Percentiles rank a stretch among this genome's conserved stretches.
phyloP scores from a whole-genome alignment of 35 echinoderm and acorn worm species.

The Acanthaster planci region DNA sequence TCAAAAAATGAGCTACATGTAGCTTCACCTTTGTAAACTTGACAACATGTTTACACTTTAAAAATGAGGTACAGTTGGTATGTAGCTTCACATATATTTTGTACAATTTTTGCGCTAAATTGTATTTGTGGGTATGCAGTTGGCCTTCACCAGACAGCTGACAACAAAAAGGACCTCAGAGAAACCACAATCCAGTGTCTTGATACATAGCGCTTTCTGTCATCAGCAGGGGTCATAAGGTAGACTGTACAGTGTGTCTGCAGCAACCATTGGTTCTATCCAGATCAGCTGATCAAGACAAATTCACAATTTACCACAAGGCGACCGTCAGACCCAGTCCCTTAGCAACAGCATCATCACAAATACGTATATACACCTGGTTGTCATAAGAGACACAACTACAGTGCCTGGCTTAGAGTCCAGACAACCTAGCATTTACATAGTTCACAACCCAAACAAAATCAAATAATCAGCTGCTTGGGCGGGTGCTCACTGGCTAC shows the following conservation, averaged over 20 bases:
- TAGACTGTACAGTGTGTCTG: background rate
- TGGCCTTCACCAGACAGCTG: slow-evolving; percentile 14
- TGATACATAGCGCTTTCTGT: background rate
- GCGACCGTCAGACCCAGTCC: background rate
- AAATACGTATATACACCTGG: slow-evolving; percentile 25
- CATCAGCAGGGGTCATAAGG: background rate
- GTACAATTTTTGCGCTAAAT: too few species aligned
- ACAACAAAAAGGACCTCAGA: background rate
- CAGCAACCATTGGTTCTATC: slow-evolving; percentile 24
- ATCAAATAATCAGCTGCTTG: background rate
- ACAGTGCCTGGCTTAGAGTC: background rate
- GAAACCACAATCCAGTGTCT: too few species aligned
- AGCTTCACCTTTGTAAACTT: too few species aligned
- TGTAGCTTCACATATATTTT: too few species aligned
- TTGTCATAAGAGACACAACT: slow-evolving; percentile 16
- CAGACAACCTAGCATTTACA: background rate
- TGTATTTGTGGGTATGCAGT: background rate
- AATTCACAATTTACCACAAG: too few species aligned
- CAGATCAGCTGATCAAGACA: slow-evolving; percentile 11
- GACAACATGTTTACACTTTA: too few species aligned
- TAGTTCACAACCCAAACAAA: slow-evolving; percentile 33
- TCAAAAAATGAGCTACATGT: too few species aligned
- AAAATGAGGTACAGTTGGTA: too few species aligned
- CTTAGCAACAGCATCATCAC: slow-evolving; percentile 30
- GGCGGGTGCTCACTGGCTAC: background rate